Conservation (phyloP, 2,113 vertebrate genomes). For the Chloropsis cyanopogon region DNA sequence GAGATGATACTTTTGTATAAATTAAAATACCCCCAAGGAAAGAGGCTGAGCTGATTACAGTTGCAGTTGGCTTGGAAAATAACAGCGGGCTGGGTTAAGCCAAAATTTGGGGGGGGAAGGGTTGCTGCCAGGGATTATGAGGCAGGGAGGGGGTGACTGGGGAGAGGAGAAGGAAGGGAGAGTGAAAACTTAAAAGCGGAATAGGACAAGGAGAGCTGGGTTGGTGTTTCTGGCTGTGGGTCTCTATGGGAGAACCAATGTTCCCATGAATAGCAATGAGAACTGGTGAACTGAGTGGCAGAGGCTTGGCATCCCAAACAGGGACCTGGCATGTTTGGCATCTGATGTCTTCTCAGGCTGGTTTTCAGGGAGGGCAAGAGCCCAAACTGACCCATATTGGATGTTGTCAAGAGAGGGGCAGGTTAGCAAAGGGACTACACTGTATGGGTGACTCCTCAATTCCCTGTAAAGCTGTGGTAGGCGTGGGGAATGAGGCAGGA, state of each 20-base stretch:
- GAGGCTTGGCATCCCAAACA: fast-evolving
- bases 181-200: background rate
- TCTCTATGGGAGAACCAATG: background rate
- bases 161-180: background rate
- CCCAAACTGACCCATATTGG: fast-evolving
- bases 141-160: background rate
- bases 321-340: background rate
- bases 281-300: background rate
- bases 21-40: slow-evolving; percentile 55
- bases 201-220: background rate
- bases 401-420: background rate
- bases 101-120: background rate
- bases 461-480: background rate
- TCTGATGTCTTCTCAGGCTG: background rate
- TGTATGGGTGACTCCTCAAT: background rate
- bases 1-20: slow-evolving; percentile 60
- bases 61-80: slow-evolving; percentile 40
- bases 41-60: slow-evolving; percentile 11
- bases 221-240: background rate
- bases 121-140: background rate
- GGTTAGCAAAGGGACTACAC: background rate
- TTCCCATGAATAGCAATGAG: background rate
- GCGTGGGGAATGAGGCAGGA: background rate
- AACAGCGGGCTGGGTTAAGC: background rate
- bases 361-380: background rate